Evolutionary conservation across 2,888 invertebrate species (phyloP), one percentile per base, ranked within the genome.

Genomic region (Drosophila paranaensis): DNA sequence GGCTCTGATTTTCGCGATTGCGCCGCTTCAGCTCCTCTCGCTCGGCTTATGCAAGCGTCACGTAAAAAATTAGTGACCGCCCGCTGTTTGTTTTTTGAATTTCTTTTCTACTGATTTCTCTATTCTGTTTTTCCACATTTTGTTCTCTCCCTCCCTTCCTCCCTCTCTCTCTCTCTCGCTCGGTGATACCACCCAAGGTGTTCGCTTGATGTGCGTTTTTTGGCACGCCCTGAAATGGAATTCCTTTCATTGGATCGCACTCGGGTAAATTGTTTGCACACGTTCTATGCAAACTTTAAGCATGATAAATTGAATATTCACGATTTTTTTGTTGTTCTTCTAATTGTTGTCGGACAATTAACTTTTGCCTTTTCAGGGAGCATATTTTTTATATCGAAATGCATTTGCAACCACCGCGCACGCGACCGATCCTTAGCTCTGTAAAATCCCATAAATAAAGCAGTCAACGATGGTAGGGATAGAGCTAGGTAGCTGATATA

Each of bases 301-400:
- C 86, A 81, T 88, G 90, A 90, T 89, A 89, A 90, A 90, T 88
- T 90, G 86, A 88, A 71, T 83, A 74, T 67, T 46, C 53, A 74
- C 73, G 87, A n/a, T 83, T 30, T 71, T 82, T 69, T 53, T 43
- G 50, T 65, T 67, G 66, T 63, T 60, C 48, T 63, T 60, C 48
- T 14, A 50, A 25, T 58, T 67, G 62, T 61, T 75, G 70, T 80
- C 65, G 60, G 70, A 70, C 89, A 84, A 89, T 84, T 84, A 89
- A 84, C 87, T 88, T 86, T 58, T 79, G 85, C 79, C 66, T 72
- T 65, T 67, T 68, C 57, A 67, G 54, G 51, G 45, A 53, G 40
- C 20, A 20, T 20, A 20, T 20, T 73, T 85, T 67, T 85, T 64
- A 79, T 88, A 87, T 87, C 73, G 79, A 79, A 81, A 68, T 73